phyloP scores from a whole-genome alignment of 2,797 vertebrate genomes.

The Pteronotus mesoamericanus region DNA sequence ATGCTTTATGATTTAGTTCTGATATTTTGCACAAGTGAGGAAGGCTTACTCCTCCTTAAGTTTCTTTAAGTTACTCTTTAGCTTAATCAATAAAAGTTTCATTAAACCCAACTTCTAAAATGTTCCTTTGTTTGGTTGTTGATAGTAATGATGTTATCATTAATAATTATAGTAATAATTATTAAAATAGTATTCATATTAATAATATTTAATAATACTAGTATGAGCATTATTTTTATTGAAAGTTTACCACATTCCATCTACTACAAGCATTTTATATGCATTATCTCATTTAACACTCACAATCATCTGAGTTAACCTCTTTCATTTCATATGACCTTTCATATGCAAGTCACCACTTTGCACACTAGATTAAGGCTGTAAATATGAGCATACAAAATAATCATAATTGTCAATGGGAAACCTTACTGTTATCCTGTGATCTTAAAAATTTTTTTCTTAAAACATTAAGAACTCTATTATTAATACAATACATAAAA shows the following conservation, averaged over 20 bases:
- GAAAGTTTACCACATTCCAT: not conserved
- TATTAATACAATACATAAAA: not conserved
- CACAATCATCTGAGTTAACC: not conserved
- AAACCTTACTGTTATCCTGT: not conserved
- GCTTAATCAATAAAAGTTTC: slow-evolving; percentile 21
- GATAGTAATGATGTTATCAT: not conserved
- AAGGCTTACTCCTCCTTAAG: no score
- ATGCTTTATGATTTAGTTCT: slow-evolving; percentile 19
- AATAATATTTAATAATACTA: not conserved
- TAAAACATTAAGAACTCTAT: not conserved
- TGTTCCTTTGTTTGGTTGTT: not conserved
- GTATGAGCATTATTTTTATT: not conserved
- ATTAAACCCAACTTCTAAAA: not conserved
- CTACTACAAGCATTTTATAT: not conserved
- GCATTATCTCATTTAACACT: not conserved
- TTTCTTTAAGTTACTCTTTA: no score
- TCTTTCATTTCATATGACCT: not conserved
- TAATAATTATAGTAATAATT: not conserved
- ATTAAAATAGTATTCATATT: not conserved
- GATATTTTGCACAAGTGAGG: not conserved
- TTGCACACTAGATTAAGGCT: not conserved
- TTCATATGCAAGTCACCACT: not conserved
- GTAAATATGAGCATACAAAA: not conserved
- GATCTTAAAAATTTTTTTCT: not conserved
- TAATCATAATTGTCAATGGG: not conserved